Percentiles rank a stretch among this genome's conserved stretches.
These are phyloP conservation scores for Sinodicranocentrus sp. DNA, from an alignment of 2,888 invertebrate species.

Conservation along the genomic window DNA sequence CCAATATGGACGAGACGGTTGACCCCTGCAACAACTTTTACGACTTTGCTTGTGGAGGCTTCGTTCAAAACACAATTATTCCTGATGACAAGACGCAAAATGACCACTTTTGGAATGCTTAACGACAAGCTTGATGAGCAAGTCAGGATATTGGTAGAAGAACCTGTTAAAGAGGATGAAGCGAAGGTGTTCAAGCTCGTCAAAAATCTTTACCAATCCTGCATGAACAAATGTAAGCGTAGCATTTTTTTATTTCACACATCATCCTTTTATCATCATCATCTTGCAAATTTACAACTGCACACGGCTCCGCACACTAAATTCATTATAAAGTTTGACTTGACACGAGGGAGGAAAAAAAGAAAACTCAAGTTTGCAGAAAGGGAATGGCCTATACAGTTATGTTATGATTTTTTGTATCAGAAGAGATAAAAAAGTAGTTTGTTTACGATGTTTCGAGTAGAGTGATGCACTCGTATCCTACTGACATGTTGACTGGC, in stretches of 20 bases:
- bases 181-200: constrained; percentile 87
- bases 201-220: constrained; percentile 90
- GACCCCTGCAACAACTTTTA: constrained; percentile 92
- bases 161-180: constrained; percentile 82
- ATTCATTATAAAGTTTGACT: background rate
- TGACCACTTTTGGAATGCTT: constrained; percentile 86
- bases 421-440: background rate
- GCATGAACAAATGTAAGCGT: constrained; percentile 93
- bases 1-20: constrained; percentile 85
- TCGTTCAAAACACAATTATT: constrained; percentile 85
- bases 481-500: constrained; percentile 31
- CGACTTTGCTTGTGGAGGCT: constrained; percentile 88
- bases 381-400: constrained; percentile 26
- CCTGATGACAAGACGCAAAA: constrained; percentile 90
- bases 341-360: background rate
- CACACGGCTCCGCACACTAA: background rate
- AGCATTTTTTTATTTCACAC: constrained; percentile 1
- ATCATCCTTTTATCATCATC: background rate
- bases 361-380: constrained; percentile 1
- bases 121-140: constrained; percentile 87
- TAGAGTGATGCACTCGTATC: constrained; percentile 11
- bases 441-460: background rate
- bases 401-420: constrained; percentile 9
- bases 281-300: no score
- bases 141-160: constrained; percentile 85